Base-by-base conservation (phyloP, 2,888 invertebrate species). In the Xanthorhoe designata region DNA sequence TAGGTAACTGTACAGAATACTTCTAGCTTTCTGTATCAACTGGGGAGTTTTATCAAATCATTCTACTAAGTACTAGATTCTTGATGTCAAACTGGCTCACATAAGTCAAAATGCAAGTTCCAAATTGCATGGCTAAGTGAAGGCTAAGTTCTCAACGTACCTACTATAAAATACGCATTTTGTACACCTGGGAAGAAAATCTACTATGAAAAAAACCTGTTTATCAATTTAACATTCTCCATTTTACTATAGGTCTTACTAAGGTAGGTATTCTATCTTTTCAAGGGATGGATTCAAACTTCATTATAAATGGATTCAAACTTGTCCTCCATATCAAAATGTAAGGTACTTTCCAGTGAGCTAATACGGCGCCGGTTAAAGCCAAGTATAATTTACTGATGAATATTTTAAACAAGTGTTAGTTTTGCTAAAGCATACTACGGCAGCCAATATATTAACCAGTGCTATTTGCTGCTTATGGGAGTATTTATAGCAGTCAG, bases 401-500 rank as follows among this genome's bases (percentile, higher is more conserved):
- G 32, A 57, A 35, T 49, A 57, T 57, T 57, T 57, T 13, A 32
- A 61, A 61, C 54, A 29, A 35, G 56, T 51, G 51, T 57, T 51
- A 8, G n/a, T 13, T 42, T 13, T 42, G 42, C 13, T 47, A 47
- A 47, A 13, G 47, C 17, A 17, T 24, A 24, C 24, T 24, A 4
- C 45, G 59, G 65, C 67, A 61, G n/a, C 66, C 29, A 42, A 66
- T 64, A 58, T 52, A 66, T 68, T 70, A 75, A 73, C 73, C 70
- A 74, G 74, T 42, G 61, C 56, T 71, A 72, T 78, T 78, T 73
- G 66, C 71, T 69, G 18, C 68, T 45, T 69, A 61, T 32, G 58
- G 52, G 54, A 66, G 38, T 71, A 72, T 72, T 68, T 70, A 61
- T 68, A 67, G 68, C 70, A 51, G 72, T 74, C 50, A 29, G 75